phyloP scores from a whole-genome alignment of 2,113 vertebrate genomes.

The Colistium nudipinnis region DNA sequence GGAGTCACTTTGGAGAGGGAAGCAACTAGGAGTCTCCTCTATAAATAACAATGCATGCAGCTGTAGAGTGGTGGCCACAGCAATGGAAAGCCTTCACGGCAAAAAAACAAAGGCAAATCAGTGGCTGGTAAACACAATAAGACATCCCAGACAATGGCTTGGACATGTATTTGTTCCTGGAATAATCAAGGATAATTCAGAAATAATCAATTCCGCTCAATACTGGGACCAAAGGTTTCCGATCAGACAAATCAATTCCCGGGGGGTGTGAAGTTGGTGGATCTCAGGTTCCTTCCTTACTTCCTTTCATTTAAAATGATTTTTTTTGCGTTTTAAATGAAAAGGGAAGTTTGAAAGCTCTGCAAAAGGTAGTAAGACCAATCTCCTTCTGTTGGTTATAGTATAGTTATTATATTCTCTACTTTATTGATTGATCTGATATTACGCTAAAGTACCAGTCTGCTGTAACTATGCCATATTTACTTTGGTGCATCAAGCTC shows the following conservation, averaged over 20 bases:
- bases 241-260: too few relatives aligned
- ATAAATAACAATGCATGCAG: slow-evolving; percentile 47
- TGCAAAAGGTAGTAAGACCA: background rate
- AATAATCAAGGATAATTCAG: background rate
- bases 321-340: too few relatives aligned
- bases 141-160: background rate
- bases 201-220: background rate
- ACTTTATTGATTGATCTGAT: too few relatives aligned
- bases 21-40: slow-evolving; percentile 15
- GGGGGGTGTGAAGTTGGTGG: too few relatives aligned
- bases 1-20: slow-evolving; percentile 32
- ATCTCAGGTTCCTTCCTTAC: too few relatives aligned
- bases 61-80: slow-evolving; percentile 35
- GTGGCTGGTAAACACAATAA: slow-evolving; percentile 19
- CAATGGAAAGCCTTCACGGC: slow-evolving; percentile 25
- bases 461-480: too few relatives aligned
- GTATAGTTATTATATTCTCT: background rate
- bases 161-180: background rate
- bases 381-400: too few relatives aligned
- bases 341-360: background rate
- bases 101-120: background rate
- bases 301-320: too few relatives aligned
- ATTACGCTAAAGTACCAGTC: too few relatives aligned
- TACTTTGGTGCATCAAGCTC: too few relatives aligned
- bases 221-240: too few relatives aligned